Conservation (phyloP, 2,113 vertebrate species). For the Mormoops blainvillei region DNA sequence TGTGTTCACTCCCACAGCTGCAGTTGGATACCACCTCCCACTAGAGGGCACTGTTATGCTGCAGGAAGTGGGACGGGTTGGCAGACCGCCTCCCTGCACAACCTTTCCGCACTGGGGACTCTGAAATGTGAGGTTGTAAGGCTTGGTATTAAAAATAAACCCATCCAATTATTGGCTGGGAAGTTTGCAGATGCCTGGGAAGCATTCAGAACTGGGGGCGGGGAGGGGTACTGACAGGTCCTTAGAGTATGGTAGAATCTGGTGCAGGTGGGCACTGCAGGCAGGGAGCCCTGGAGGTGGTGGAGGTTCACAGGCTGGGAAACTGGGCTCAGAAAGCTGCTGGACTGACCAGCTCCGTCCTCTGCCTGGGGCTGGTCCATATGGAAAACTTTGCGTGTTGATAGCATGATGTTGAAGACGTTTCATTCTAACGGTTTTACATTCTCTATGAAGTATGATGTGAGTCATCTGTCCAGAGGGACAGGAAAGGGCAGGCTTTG, state of each 20-base stretch:
- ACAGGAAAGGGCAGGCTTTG: background rate
- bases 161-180: background rate
- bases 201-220: background rate
- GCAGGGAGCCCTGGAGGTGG: background rate
- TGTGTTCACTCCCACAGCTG: background rate
- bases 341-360: background rate
- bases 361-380: background rate
- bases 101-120: background rate
- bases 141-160: background rate
- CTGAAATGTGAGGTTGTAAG: background rate
- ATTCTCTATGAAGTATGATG: background rate
- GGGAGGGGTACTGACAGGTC: background rate
- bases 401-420: background rate
- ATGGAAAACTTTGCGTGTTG: background rate
- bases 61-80: background rate
- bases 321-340: background rate
- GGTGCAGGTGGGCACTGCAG: accelerated
- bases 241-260: background rate
- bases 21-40: background rate
- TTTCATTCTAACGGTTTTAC: background rate
- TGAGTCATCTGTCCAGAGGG: background rate
- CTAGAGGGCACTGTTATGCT: constrained; percentile 38
- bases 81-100: background rate
- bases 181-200: background rate
- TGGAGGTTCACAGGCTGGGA: background rate